Conservation (phyloP, 2,113 vertebrate species). For the Crotalus viridis region DNA sequence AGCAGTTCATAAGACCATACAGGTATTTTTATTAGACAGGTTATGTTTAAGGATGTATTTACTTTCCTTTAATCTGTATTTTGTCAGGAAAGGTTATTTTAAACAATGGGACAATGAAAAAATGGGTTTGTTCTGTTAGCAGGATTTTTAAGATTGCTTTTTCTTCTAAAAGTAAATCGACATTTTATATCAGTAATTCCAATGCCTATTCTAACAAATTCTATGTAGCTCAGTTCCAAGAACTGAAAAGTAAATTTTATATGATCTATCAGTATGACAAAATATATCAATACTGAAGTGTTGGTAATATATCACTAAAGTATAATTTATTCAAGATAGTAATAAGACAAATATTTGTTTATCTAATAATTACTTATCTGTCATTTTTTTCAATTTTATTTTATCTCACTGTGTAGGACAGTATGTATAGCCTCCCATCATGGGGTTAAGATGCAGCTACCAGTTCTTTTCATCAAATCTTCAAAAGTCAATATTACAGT, state of each 20-base stretch:
- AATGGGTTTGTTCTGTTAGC: neutral
- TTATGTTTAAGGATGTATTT: neutral
- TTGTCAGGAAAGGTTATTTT: neutral
- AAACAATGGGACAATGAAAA: neutral
- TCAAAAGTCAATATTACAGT: neutral
- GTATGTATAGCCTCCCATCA: neutral
- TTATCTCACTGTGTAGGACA: neutral
- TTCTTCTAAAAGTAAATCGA: neutral
- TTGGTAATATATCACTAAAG: neutral
- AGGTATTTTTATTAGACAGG: neutral
- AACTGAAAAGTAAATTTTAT: neutral
- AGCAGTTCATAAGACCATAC: neutral
- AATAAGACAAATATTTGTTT: neutral
- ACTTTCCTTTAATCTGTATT: neutral
- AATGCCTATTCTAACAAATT: neutral
- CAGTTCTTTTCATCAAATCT: neutral
- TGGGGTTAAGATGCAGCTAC: neutral
- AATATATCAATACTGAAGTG: neutral
- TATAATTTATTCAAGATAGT: neutral
- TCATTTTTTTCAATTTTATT: neutral
- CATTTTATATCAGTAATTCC: neutral
- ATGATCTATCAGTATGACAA: neutral
- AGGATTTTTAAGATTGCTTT: neutral
- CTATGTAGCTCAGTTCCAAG: neutral
- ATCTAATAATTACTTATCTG: neutral